Evolutionary conservation across 1,140 invertebrate genomes (phyloP).

Genomic region (Acyrthosiphon pisum): DNA sequence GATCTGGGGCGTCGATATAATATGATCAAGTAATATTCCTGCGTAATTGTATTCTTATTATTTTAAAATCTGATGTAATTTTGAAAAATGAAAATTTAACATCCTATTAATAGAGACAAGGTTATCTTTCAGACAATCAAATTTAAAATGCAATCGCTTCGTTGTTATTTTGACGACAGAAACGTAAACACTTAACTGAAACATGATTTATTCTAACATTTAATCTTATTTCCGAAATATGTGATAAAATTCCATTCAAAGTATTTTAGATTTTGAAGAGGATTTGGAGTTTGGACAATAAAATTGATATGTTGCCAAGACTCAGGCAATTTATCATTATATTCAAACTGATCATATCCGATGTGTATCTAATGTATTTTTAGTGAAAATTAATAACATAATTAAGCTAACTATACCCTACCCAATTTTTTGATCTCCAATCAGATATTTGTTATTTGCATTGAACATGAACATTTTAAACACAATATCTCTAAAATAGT

Average conservation of each 20-base stretch:
- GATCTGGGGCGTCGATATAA: too few species aligned
- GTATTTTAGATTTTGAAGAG: background rate
- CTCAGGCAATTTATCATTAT: slow-evolving; percentile 12
- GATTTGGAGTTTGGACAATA: background rate
- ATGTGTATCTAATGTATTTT: background rate
- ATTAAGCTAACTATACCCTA: background rate
- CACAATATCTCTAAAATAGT: background rate
- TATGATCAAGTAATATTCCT: background rate
- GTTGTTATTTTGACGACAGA: background rate
- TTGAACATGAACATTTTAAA: background rate
- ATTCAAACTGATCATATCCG: slow-evolving; percentile 1
- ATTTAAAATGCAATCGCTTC: background rate
- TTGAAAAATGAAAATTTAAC: background rate
- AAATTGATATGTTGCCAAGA: slow-evolving; percentile 2
- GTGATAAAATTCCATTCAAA: background rate
- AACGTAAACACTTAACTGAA: background rate
- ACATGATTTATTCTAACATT: background rate
- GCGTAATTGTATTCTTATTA: background rate
- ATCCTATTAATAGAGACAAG: background rate
- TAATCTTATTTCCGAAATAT: background rate
- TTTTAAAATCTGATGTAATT: background rate
- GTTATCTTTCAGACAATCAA: slow-evolving; percentile 7
- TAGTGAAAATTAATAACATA: background rate
- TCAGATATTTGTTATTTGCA: background rate
- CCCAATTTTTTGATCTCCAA: background rate